Evolutionary conservation across 2,797 vertebrate species (phyloP).

Genomic region (Dendrocincla fuliginosa): DNA sequence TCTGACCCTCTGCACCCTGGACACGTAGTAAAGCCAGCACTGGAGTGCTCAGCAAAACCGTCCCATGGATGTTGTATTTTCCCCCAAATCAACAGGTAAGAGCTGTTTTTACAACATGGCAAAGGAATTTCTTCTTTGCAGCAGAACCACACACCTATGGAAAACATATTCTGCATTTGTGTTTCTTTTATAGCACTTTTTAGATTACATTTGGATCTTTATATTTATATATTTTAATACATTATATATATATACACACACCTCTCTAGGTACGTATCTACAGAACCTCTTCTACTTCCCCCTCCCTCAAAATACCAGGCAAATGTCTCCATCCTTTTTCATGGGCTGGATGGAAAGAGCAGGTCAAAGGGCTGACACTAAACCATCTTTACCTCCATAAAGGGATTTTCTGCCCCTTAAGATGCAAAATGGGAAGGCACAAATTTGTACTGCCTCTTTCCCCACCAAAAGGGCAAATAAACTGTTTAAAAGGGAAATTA

Average conservation of each 20-base stretch:
- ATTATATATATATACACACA: not conserved
- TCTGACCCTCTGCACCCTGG: not conserved
- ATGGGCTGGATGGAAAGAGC: not conserved
- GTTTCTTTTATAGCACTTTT: not conserved
- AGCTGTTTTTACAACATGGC: not conserved
- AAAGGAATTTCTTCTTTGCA: not conserved
- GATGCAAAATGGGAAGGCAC: not conserved
- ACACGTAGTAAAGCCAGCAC: not conserved
- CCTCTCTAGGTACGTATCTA: no score
- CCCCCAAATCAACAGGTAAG: not conserved
- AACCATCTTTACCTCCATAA: not conserved
- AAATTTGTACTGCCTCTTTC: not conserved
- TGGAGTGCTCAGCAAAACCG: not conserved
- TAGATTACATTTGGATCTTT: not conserved
- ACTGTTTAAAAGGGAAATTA: not conserved
- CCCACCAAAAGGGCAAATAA: not conserved
- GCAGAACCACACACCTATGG: not conserved
- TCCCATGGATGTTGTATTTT: not conserved
- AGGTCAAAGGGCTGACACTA: not conserved
- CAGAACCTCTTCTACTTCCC: not conserved
- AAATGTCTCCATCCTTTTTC: not conserved
- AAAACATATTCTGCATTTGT: not conserved
- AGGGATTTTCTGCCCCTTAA: fast-evolving
- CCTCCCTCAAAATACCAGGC: not conserved
- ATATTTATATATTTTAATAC: not conserved